Evolutionary conservation across 2,797 vertebrate genomes (phyloP).

Genomic region (Siniperca obscura): DNA sequence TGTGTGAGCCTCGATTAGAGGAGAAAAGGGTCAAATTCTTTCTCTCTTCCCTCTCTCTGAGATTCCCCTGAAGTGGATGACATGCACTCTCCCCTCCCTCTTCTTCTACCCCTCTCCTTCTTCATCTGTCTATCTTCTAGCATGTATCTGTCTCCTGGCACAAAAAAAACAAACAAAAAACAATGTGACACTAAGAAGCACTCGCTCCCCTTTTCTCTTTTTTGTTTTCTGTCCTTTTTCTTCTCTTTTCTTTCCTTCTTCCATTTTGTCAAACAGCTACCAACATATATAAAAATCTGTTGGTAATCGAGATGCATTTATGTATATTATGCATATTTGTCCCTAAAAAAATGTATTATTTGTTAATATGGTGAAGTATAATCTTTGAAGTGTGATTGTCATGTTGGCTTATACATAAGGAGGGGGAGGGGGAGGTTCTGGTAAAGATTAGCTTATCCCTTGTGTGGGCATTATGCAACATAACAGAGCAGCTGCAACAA

Average conservation of each 20-base stretch:
- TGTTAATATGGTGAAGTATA: not conserved
- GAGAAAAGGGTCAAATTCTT: slow-evolving; percentile 65
- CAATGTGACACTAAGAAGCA: slow-evolving; percentile 50
- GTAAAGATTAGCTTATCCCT: not conserved
- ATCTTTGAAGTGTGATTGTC: not conserved
- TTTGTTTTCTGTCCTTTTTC: not conserved
- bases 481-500: slow-evolving; percentile 1
- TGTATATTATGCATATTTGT: not conserved
- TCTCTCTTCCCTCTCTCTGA: slow-evolving; percentile 12
- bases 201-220: slow-evolving; percentile 19
- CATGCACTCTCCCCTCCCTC: slow-evolving; percentile 4
- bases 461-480: not conserved
- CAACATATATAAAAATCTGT: too few relatives aligned
- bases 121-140: slow-evolving; percentile 13
- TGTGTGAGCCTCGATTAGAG: slow-evolving; percentile 35
- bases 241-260: not conserved
- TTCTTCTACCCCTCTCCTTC: slow-evolving; percentile 1
- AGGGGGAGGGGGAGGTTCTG: not conserved
- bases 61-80: slow-evolving; percentile 54
- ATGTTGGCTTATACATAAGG: not conserved
- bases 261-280: not conserved
- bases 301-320: not conserved
- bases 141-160: slow-evolving; percentile 52
- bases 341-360: not conserved
- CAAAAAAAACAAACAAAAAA: slow-evolving; percentile 30